Evolutionary conservation across 2,797 vertebrate species (phyloP).

Genomic region (Mus caroli): DNA sequence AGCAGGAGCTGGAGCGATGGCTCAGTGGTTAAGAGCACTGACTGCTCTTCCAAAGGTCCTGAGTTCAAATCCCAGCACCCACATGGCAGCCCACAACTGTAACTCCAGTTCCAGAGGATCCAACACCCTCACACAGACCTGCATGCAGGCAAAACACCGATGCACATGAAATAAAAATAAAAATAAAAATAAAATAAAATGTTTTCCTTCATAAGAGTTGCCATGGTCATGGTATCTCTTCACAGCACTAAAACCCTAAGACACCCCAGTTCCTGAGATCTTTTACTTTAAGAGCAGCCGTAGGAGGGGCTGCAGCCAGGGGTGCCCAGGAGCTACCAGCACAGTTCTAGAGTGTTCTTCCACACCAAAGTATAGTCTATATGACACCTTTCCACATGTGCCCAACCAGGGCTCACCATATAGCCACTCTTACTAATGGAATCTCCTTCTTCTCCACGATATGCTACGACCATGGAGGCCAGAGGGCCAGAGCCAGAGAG

Average conservation of each 20-base stretch:
- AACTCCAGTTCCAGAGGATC: not conserved
- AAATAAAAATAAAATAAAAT: not conserved
- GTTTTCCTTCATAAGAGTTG: not conserved
- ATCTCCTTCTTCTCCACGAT: not conserved
- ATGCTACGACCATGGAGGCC: not conserved
- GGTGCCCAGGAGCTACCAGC: not conserved
- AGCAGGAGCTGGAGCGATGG: not conserved
- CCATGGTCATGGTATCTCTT: not conserved
- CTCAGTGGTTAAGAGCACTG: not conserved
- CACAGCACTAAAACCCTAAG: not conserved
- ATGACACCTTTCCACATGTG: not conserved
- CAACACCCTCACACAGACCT: not conserved
- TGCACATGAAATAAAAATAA: not conserved
- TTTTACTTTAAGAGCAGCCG: not conserved
- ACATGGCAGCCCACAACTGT: not conserved
- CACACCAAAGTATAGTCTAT: not conserved
- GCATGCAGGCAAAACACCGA: not conserved
- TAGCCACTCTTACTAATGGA: not conserved
- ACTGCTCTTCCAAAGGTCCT: not conserved
- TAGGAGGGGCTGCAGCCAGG: not conserved
- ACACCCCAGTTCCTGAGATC: not conserved
- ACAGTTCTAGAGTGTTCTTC: not conserved
- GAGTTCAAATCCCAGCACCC: not conserved
- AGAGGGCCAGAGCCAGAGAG: too few relatives aligned
- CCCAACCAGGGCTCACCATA: not conserved